These are phyloP conservation scores for Rousettus madagascariensis DNA, from an alignment of 2,797 vertebrate genomes.

Conservation along the genomic window DNA sequence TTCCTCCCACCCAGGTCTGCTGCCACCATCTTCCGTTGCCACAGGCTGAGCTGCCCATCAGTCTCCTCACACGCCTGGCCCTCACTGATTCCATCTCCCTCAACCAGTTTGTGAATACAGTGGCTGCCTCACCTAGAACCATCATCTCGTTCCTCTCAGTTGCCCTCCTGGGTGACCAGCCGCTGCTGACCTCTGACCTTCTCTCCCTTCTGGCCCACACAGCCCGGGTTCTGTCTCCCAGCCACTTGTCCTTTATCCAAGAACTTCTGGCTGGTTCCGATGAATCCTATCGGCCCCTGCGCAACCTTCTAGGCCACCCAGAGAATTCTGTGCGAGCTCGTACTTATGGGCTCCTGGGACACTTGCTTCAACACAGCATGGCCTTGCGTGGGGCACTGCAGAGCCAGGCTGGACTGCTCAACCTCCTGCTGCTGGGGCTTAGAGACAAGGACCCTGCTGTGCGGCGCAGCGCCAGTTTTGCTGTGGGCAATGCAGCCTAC, in stretches of 20 bases:
- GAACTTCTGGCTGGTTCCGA: slow-evolving; percentile 77
- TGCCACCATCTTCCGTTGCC: slow-evolving; percentile 82
- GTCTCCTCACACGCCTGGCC: slow-evolving; percentile 90
- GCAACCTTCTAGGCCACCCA: slow-evolving; percentile 84
- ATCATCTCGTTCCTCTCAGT: slow-evolving; percentile 76
- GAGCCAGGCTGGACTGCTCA: slow-evolving; percentile 72
- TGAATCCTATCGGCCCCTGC: slow-evolving; percentile 81
- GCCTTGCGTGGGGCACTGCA: slow-evolving; percentile 62
- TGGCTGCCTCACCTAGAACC: slow-evolving; percentile 63
- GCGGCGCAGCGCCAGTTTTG: slow-evolving; percentile 83
- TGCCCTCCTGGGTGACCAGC: slow-evolving; percentile 79
- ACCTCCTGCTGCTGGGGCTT: slow-evolving; percentile 80
- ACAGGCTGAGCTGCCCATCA: slow-evolving; percentile 89
- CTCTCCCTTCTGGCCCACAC: slow-evolving; percentile 88
- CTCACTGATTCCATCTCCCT: slow-evolving; percentile 84
- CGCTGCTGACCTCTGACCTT: slow-evolving; percentile 87
- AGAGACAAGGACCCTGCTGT: slow-evolving; percentile 78
- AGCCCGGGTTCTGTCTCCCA: slow-evolving; percentile 79
- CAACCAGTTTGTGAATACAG: slow-evolving; percentile 78
- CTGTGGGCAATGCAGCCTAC: slow-evolving; percentile 83
- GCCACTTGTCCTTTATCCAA: slow-evolving; percentile 80
- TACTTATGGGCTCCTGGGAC: slow-evolving; percentile 89
- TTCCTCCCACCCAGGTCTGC: slow-evolving; percentile 86
- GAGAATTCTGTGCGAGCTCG: slow-evolving; percentile 87
- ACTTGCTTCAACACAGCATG: slow-evolving; percentile 79